phyloP scores from a whole-genome alignment of 2,797 vertebrate species.

The Crenichthys baileyi region DNA sequence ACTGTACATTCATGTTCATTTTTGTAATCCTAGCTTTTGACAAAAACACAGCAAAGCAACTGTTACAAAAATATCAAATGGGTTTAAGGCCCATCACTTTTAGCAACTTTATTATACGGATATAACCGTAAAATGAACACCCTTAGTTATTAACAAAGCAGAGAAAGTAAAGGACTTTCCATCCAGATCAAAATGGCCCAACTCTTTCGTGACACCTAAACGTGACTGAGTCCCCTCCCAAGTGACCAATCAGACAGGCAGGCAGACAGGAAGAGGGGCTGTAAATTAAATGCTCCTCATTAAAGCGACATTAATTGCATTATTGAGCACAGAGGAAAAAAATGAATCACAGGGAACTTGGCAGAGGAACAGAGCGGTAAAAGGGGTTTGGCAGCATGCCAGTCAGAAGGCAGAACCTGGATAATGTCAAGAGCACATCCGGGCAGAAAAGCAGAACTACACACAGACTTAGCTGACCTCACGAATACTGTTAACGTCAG shows the following conservation, averaged over 20 bases:
- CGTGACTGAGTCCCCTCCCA: conserved; percentile 42
- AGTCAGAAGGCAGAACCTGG: conserved; percentile 56
- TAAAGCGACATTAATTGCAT: conserved; percentile 76
- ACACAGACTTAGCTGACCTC: conserved; percentile 20
- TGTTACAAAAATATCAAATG: background rate
- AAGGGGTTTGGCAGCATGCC: conserved; percentile 53
- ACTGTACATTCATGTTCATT: background rate
- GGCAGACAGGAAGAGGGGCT: conserved; percentile 53
- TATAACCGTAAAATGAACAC: background rate
- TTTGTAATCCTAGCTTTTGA: background rate
- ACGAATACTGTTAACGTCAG: conserved; percentile 7
- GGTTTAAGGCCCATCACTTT: background rate
- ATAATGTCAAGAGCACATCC: conserved; percentile 46
- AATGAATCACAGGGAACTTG: conserved; percentile 62
- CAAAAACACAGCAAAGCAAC: background rate
- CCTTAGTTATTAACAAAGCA: background rate
- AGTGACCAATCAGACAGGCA: conserved; percentile 58
- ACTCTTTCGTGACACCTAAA: conserved; percentile 34
- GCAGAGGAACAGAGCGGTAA: conserved; percentile 52
- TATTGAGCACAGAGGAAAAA: conserved; percentile 64
- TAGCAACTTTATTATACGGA: background rate
- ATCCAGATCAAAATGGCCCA: background rate
- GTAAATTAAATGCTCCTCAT: conserved; percentile 72
- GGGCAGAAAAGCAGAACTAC: conserved; percentile 13
- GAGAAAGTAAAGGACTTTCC: background rate